Conservation (phyloP, 2,113 vertebrate species). For the Martes martes region DNA sequence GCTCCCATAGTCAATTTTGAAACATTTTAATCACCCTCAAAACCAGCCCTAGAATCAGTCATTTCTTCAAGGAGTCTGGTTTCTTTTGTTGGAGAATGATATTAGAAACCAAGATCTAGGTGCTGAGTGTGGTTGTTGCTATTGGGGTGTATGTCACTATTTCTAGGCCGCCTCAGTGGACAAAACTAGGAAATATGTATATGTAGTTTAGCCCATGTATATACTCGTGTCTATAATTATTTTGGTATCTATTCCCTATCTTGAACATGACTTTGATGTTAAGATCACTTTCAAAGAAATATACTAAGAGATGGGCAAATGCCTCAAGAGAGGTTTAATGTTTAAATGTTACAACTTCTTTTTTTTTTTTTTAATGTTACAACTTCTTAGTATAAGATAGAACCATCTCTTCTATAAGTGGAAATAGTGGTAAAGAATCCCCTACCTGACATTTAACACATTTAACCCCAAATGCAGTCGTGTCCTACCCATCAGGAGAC, state of each 20-base stretch:
- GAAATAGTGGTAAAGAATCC: not conserved
- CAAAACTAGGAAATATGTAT: not conserved
- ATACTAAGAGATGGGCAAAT: not conserved
- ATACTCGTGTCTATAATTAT: rapidly evolving
- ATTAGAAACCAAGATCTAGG: not conserved
- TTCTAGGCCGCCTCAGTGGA: not conserved
- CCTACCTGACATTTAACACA: not conserved
- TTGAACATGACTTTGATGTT: not conserved
- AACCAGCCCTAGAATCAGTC: not conserved
- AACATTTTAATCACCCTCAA: not conserved
- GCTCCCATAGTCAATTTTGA: not conserved
- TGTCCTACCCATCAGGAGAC: not conserved
- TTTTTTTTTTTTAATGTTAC: not conserved
- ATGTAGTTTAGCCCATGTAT: not conserved
- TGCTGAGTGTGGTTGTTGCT: not conserved
- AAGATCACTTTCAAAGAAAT: not conserved
- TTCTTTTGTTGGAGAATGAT: not conserved
- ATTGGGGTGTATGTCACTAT: not conserved
- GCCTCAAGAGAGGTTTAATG: not conserved
- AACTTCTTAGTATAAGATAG: not conserved
- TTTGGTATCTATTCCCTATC: not conserved
- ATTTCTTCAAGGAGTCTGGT: not conserved
- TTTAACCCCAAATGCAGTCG: not conserved
- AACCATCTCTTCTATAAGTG: not conserved
- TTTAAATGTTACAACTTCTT: not conserved